Base-by-base conservation (phyloP, 2,888 invertebrate genomes). In the Embidobia sp. region DNA sequence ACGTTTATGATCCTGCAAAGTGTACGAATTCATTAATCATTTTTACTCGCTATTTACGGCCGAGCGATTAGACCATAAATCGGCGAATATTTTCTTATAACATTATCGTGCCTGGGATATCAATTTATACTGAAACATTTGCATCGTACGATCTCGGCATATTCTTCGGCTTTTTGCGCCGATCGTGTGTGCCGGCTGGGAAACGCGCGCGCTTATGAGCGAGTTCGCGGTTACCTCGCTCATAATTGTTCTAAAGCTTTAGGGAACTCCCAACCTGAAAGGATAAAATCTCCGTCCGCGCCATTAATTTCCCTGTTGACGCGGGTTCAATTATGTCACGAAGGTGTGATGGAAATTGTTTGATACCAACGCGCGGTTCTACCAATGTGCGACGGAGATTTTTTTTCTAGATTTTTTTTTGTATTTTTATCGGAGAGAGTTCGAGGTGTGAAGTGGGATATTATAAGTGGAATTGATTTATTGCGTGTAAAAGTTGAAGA, bases 21-120 rank as follows among this genome's bases (percentile, higher is more conserved):
- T 55, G 18, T 72, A 55, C 48, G 63, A 64, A 72, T 72, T 72
- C 63, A 72, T 72, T 55, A 63, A 72, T 72, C 72, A 72, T 72
- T 72, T 55, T 72, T 63, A 48, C 55, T 61, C 55, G 37, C 40
- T 40, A 72, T 72, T 72, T 72, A 64, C 49, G 55, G 13, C 31
- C 40, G 16, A 64, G 63, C 48, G 64, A 73, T 64, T 64, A 64
- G 48, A 73, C 64, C 44, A 73, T 73, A 64, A 73, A 73, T 73
- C 64, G 73, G 73, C 27, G 48, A 73, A 64, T 64, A 57, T 48
- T 73, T 72, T 64, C 73, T 73, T 64, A 64, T 64, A 51, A 49
- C 49, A 73, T 64, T 64, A 72, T 72, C 61, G 61, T 72, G 64
- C 42, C 29, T 49, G 27, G 55, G 37, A 64, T 73, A 64, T 64